phyloP scores from a whole-genome alignment of 2,113 vertebrate species.

The Tinamus guttatus region DNA sequence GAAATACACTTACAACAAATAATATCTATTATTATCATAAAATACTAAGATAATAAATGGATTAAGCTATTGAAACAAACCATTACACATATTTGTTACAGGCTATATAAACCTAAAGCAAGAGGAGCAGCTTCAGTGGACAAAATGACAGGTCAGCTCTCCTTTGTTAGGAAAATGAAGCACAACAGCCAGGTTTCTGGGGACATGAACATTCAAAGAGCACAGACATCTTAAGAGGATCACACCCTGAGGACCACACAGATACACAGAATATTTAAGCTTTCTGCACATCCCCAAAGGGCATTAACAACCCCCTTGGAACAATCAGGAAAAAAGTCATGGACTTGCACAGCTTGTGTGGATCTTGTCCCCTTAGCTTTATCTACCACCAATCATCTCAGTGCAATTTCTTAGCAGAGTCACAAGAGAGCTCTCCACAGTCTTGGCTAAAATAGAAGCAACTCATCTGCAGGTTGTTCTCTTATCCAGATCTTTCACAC shows the following conservation, averaged over 20 bases:
- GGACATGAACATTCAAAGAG: background rate
- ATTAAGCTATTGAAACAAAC: background rate
- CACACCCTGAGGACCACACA: background rate
- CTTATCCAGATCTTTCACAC: too few relatives aligned
- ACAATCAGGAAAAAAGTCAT: background rate
- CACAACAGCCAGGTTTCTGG: background rate
- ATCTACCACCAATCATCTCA: background rate
- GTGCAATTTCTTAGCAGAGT: too few relatives aligned
- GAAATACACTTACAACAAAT: background rate
- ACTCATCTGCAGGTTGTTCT: too few relatives aligned
- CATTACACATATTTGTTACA: background rate
- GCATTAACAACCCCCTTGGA: background rate
- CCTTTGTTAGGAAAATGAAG: background rate
- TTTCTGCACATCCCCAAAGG: background rate
- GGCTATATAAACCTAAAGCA: background rate
- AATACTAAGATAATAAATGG: background rate
- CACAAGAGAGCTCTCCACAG: too few relatives aligned
- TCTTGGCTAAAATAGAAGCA: too few relatives aligned
- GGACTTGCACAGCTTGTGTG: background rate
- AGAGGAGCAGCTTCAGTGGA: background rate
- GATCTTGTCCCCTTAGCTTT: background rate
- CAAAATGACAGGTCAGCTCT: background rate
- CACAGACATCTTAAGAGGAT: background rate
- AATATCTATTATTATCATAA: background rate
- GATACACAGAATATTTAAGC: background rate